Base-by-base conservation (phyloP, 2,888 invertebrate genomes). In the Oxytorus armatus region DNA sequence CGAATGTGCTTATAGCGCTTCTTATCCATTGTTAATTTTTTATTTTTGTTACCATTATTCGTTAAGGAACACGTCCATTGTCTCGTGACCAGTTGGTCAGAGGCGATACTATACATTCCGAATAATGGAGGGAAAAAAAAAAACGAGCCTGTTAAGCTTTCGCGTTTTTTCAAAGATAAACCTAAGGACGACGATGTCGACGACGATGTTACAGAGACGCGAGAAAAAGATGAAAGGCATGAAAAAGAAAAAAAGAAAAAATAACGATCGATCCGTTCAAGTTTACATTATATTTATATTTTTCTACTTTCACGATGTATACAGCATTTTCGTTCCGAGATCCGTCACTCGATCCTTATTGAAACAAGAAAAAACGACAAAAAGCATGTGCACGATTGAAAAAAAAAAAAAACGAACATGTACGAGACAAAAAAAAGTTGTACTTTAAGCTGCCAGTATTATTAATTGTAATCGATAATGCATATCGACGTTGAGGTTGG, bases 391-490 rank as follows among this genome's bases (percentile, higher is more conserved):
- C 57, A 59, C 66, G 36, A 59, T 59, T 49, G 47, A 29, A 21
- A 66, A 68, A 33, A 68, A 59, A 44, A 39, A 18, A 51, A n/a
- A 47, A 53, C 63, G 55, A 47, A 53, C 63, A 61, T 18, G 47
- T 65, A 51, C 21, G 36, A 29, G 47, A 65, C 25, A 29, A 66
- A 76, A 36, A 42, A 81, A 49, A 77, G 61, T 72, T 81, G 79
- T 84, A 83, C 80, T 85, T 85, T 83, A 83, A 86, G 84, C 84
- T 89, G 88, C 87, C 90, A 90, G 90, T 90, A 90, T 90, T 90
- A 90, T 90, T 90, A 89, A 89, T 86, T 89, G 84, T 89, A 89
- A 89, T 86, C 86, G 83, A 89, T 88, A 88, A 89, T 89, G 89
- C 89, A 90, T 90, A 90, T 90, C 90, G 87, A 87, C 86, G 86